Percentiles rank a stretch among this genome's conserved stretches.
phyloP scores from a whole-genome alignment of 2,113 vertebrate species.

The Vicugna pacos region DNA sequence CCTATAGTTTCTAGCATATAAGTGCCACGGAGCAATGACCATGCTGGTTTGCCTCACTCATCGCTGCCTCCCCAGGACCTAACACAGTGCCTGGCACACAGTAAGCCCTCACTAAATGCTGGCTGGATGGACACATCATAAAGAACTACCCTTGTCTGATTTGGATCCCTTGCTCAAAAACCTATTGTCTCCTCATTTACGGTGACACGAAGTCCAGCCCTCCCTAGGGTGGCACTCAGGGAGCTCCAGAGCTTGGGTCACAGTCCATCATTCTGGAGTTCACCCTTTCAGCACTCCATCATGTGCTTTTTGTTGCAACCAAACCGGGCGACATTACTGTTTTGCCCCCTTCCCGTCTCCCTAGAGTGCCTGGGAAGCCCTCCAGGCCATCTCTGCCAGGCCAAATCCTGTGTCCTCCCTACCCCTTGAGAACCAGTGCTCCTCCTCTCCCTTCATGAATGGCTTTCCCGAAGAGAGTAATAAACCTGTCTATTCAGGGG shows the following conservation, averaged over 20 bases:
- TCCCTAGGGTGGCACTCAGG: not conserved
- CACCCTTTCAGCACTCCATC: not conserved
- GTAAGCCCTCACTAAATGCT: not conserved
- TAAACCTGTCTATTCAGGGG: not conserved
- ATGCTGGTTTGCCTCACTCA: not conserved
- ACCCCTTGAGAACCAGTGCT: not conserved
- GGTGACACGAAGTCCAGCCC: not conserved
- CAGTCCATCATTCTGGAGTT: not conserved
- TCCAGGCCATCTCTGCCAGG: not conserved
- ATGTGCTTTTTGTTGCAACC: not conserved
- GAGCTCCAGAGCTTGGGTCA: not conserved
- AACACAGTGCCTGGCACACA: not conserved
- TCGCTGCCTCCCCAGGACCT: not conserved
- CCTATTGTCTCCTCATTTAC: not conserved
- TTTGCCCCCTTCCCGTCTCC: not conserved
- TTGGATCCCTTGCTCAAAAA: not conserved
- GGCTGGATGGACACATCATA: not conserved
- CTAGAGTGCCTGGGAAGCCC: not conserved
- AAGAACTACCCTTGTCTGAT: not conserved
- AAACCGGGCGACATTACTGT: not conserved
- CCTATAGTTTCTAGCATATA: not conserved
- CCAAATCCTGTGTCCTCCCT: not conserved
- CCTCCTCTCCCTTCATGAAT: not conserved
- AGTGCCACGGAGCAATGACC: not conserved
- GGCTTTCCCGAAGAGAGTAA: conserved; percentile 23